Evolutionary conservation across 2,888 invertebrate species (phyloP).

Genomic region (Eilema sororculum): DNA sequence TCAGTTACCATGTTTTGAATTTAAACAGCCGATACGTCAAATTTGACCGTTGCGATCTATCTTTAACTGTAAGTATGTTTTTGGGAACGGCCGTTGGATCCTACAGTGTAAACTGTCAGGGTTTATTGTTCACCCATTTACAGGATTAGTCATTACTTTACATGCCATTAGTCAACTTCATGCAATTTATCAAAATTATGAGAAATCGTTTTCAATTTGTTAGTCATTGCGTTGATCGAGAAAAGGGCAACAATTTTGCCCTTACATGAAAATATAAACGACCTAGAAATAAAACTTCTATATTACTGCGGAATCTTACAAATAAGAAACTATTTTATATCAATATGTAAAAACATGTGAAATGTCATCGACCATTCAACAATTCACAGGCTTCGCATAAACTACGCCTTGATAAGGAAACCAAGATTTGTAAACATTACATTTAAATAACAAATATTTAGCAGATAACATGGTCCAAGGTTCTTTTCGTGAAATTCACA

Average conservation of each 20-base stretch:
- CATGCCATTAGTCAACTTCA: neutral
- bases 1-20: too few relatives aligned
- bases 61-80: too few relatives aligned
- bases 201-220: neutral
- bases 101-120: neutral
- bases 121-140: neutral
- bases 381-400: neutral
- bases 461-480: neutral
- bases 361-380: conserved; percentile 1
- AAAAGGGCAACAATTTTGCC: neutral
- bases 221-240: neutral
- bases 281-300: too few relatives aligned
- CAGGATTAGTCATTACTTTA: neutral
- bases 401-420: conserved; percentile 9
- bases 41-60: too few relatives aligned
- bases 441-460: conserved; percentile 12
- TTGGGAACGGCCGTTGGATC: too few relatives aligned
- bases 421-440: conserved; percentile 7
- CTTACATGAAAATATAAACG: neutral
- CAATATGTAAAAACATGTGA: neutral
- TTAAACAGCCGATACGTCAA: too few relatives aligned
- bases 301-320: too few relatives aligned
- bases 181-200: neutral
- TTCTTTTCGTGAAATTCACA: neutral
- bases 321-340: too few relatives aligned